Evolutionary conservation across 2,797 vertebrate genomes (phyloP), one percentile per base, ranked within the genome.

Genomic region (Lepilemur ruficaudatus): DNA sequence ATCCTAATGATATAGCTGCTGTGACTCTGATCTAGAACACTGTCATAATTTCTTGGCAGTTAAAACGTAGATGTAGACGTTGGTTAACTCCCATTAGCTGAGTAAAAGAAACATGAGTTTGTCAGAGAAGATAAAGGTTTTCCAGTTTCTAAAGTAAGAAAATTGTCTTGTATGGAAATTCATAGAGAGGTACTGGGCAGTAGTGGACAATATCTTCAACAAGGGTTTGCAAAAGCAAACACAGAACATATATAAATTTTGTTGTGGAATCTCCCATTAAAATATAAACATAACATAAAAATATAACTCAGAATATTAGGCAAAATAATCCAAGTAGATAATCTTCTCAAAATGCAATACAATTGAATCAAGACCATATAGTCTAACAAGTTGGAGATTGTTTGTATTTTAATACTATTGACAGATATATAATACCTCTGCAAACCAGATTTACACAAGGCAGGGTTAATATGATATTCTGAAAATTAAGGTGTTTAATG

Each of bases 251-350:
- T 22, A 0, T 25, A 92, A 69, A 48, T 25, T 73, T 38, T 88
- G 23, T 4, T 46, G 7, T 17, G 3, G 2, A 78, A 43, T 0
- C 23, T 46, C 30, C 72, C 22, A 79, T 59, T 80, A 93, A 90
- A 94, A 72, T 70, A 22, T 80, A 97, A 75, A 83, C 8, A 43
- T n/a, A 91, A 43, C 15, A 89, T 28, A 81, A 95, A 89, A 92
- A 91, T 89, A 65, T 30, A 81, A 89, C n/a, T 75, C 55, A 69
- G 50, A 69, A 67, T 93, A 55, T 23, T 28, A 72, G 2, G 30
- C 83, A 15, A 94, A 93, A 70, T 52, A 73, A 70, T 28, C 23
- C 28, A 93, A 52, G 28, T 52, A 41, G 43, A 81, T 5, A 73
- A 41, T 63, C 23, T 91, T 93, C 41, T 43, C 75, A 94, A 70